Evolutionary conservation across 1,140 invertebrate genomes (phyloP).

Genomic region (Trypoxylus dichotomus): DNA sequence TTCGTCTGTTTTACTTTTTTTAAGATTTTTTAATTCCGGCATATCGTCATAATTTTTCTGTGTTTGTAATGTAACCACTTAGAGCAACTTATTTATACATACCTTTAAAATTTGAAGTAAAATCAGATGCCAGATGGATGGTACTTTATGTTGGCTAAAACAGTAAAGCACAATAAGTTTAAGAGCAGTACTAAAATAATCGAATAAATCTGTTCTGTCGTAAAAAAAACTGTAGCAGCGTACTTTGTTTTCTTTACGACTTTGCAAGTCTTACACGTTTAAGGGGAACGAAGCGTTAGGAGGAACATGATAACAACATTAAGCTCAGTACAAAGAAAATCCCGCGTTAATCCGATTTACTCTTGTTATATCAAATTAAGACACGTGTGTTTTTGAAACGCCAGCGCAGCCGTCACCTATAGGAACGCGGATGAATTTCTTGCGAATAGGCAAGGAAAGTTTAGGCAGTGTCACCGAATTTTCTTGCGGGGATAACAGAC

Average conservation of each 20-base stretch:
- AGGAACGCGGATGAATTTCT: background rate
- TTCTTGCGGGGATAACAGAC: slow-evolving; percentile 9
- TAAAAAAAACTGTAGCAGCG: background rate
- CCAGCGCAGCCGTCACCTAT: background rate
- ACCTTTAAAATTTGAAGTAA: no score
- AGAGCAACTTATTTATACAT: no score
- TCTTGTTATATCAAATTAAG: slow-evolving; percentile 18
- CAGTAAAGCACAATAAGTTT: no score
- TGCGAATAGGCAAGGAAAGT: background rate
- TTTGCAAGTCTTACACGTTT: background rate
- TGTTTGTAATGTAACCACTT: no score
- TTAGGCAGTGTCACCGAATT: background rate
- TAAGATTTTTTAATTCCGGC: no score
- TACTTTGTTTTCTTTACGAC: background rate
- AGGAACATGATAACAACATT: slow-evolving; percentile 9
- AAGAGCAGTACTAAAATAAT: background rate
- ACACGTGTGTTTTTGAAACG: background rate
- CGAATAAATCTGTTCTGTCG: background rate
- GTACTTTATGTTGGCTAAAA: no score
- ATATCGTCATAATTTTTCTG: no score
- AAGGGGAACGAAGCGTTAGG: background rate
- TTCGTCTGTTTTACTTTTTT: no score
- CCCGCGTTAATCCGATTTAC: slow-evolving; percentile 6
- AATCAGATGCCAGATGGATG: no score
- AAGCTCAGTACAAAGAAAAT: background rate